A percentile compares a stretch with the other conserved stretches of the same genome.
phyloP scores from a whole-genome alignment of 2,888 invertebrate species.

The Boloria selene region DNA sequence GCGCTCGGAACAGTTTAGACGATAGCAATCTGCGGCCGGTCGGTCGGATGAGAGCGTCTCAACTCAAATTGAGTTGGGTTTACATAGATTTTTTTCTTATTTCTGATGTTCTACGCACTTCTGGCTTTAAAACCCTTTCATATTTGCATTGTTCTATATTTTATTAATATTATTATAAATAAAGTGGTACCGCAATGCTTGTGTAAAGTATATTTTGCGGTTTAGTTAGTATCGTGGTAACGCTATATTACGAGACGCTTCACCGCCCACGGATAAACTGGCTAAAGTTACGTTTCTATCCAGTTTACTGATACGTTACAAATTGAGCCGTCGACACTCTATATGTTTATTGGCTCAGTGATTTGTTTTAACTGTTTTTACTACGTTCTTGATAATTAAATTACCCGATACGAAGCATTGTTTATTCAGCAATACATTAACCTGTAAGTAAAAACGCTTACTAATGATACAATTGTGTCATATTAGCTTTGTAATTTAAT shows the following conservation, averaged over 20 bases:
- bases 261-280: constrained; percentile 58
- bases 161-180: constrained; percentile 21
- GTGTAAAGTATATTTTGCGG: constrained; percentile 65
- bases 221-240: constrained; percentile 54
- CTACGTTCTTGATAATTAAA: constrained; percentile 39
- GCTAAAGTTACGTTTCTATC: constrained; percentile 58
- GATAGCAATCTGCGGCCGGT: constrained; percentile 74
- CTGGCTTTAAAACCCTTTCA: constrained; percentile 28
- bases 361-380: constrained; percentile 42
- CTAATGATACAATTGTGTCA: constrained; percentile 1
- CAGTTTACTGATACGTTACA: constrained; percentile 63
- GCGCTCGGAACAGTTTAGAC: constrained; percentile 69
- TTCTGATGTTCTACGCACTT: constrained; percentile 53
- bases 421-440: constrained; percentile 31
- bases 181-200: constrained; percentile 32
- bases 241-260: constrained; percentile 57
- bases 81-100: constrained; percentile 64
- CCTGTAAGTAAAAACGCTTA: constrained; percentile 5
- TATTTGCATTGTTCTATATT: constrained; percentile 11
- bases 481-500: constrained; percentile 1
- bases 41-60: constrained; percentile 47
- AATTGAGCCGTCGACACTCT: constrained; percentile 61
- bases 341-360: constrained; percentile 48
- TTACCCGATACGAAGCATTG: constrained; percentile 31
- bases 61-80: constrained; percentile 73